These are phyloP conservation scores for Holothuria scabra DNA, from an alignment of 53 echinoderm and acorn worm species.

Conservation along the genomic window DNA sequence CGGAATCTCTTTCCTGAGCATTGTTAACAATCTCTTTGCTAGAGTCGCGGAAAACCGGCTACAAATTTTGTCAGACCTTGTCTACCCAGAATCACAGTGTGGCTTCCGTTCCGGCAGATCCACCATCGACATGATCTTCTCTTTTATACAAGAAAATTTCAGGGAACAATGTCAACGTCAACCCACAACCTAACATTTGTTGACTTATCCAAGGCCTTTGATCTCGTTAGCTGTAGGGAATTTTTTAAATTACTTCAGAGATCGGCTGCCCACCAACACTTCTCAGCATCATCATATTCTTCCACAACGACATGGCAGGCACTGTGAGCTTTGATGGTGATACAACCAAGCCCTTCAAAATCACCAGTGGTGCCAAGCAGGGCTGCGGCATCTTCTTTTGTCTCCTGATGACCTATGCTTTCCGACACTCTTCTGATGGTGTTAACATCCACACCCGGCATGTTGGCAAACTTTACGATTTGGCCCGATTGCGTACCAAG, in stretches of 20 bases:
- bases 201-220: constrained; percentile 56
- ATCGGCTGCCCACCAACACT: constrained; percentile 58
- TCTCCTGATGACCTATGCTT: constrained; percentile 41
- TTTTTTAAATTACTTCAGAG: neutral
- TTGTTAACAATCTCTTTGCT: no score
- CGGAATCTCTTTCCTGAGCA: no score
- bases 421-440: constrained; percentile 16
- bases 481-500: neutral
- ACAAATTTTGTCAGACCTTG: constrained; percentile 6
- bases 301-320: constrained; percentile 3
- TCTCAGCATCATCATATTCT: constrained; percentile 22
- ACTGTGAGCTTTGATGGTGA: neutral
- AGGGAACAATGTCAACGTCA: constrained; percentile 49
- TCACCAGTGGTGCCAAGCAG: constrained; percentile 68
- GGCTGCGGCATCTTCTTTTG: constrained; percentile 51
- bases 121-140: constrained; percentile 47
- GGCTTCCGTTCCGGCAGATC: constrained; percentile 43
- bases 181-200: constrained; percentile 41
- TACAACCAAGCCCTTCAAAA: constrained; percentile 36
- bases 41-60: no score
- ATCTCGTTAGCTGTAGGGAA: neutral
- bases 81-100: constrained; percentile 53
- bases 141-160: constrained; percentile 57
- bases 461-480: constrained; percentile 28
- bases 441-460: constrained; percentile 51